Conservation (phyloP, 2,113 vertebrate genomes). For the Anguilla japonica region DNA sequence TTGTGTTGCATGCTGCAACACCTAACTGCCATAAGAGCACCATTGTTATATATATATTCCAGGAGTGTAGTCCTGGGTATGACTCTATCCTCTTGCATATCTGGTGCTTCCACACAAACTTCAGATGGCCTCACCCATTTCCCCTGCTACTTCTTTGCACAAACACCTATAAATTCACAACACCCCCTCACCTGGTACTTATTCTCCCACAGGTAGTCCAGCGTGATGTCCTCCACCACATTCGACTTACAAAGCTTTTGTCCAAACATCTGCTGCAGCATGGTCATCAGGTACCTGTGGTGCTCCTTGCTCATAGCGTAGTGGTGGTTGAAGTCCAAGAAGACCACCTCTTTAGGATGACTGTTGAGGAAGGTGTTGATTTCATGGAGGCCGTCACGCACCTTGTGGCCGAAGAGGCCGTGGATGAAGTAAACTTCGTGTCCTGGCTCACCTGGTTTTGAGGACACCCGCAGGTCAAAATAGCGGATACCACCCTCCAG, state of each 20-base stretch:
- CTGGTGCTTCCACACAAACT: background rate
- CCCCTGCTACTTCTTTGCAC: background rate
- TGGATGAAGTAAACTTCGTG: constrained; percentile 95
- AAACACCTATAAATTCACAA: background rate
- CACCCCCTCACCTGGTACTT: constrained; percentile 77
- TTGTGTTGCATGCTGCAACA: background rate
- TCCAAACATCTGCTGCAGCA: constrained; percentile 84
- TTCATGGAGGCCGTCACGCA: constrained; percentile 84
- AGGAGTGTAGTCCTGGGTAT: background rate
- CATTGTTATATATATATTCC: background rate
- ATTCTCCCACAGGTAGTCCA: constrained; percentile 85
- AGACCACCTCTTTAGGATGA: constrained; percentile 83
- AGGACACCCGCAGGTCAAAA: constrained; percentile 95
- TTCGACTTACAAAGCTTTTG: constrained; percentile 79
- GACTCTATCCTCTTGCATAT: background rate
- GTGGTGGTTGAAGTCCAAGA: constrained; percentile 97
- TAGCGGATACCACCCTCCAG: constrained; percentile 94
- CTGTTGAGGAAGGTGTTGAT: constrained; percentile 81
- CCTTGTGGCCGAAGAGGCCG: constrained; percentile 91
- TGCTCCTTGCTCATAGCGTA: constrained; percentile 90
- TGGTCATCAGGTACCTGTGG: constrained; percentile 79
- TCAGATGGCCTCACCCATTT: background rate
- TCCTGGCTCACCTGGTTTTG: constrained; percentile 83
- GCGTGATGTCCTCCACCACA: constrained; percentile 80
- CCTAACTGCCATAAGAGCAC: background rate